phyloP scores from a whole-genome alignment of 2,888 invertebrate species.

The Uloborus plumipes region DNA sequence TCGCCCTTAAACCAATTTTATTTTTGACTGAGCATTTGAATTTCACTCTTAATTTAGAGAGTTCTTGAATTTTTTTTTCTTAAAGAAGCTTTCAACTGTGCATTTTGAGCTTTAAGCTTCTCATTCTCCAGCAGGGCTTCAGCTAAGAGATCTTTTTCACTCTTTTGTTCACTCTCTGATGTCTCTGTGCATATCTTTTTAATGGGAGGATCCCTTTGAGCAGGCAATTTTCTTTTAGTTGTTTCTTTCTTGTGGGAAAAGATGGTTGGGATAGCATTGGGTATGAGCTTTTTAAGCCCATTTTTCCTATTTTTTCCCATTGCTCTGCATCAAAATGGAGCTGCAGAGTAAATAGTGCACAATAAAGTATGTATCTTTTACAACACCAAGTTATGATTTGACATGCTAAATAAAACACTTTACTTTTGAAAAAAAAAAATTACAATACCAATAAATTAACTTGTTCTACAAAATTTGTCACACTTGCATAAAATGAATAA shows the following conservation, averaged over 20 bases:
- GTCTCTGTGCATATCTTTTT: not conserved
- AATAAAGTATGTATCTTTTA: not conserved
- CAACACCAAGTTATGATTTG: not conserved
- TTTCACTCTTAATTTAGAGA: not conserved
- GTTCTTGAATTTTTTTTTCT: not conserved
- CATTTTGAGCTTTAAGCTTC: not conserved
- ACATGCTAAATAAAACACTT: not conserved
- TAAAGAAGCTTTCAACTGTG: not conserved
- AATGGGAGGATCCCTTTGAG: not conserved
- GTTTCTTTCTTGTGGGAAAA: not conserved
- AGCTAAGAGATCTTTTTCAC: not conserved
- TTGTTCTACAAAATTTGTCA: too few species aligned
- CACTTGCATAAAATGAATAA: too few species aligned
- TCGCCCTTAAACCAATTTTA: too few species aligned
- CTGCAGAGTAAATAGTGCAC: not conserved
- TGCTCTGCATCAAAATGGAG: slow-evolving; percentile 21
- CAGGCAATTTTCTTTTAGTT: not conserved
- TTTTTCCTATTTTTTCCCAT: not conserved
- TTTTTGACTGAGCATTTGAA: not conserved
- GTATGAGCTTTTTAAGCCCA: slow-evolving; percentile 10
- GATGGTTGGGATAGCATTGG: not conserved
- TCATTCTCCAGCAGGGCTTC: not conserved
- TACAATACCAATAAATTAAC: not conserved
- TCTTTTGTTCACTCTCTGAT: not conserved
- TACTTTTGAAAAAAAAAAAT: not conserved